These are phyloP conservation scores for Myripristis murdjan DNA, from an alignment of 2,797 vertebrate species.

Conservation along the genomic window DNA sequence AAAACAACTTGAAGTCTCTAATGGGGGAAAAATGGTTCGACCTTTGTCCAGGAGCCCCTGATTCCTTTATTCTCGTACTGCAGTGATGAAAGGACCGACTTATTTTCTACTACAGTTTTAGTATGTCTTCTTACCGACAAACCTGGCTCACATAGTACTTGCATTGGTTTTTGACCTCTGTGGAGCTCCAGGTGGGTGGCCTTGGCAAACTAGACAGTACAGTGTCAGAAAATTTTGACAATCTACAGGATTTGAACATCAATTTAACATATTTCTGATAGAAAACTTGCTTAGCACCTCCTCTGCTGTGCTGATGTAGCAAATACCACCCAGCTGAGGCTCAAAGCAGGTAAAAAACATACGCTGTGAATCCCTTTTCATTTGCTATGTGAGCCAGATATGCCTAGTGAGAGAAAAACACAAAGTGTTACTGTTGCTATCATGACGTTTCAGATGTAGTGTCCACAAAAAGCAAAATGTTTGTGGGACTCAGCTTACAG, in stretches of 20 bases:
- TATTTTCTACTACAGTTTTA: constrained; percentile 82
- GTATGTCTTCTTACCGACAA: constrained; percentile 62
- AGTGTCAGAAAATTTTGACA: background rate
- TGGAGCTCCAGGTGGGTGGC: constrained; percentile 36
- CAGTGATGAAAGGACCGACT: constrained; percentile 67
- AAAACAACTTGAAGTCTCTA: constrained; percentile 81
- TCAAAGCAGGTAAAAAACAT: constrained; percentile 5
- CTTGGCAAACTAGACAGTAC: constrained; percentile 9
- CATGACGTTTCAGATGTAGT: constrained; percentile 15
- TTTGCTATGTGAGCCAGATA: constrained; percentile 47
- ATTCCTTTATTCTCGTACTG: constrained; percentile 44
- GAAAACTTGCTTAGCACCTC: background rate
- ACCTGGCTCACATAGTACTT: constrained; percentile 64
- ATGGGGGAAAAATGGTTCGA: constrained; percentile 29
- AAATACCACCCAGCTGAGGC: constrained; percentile 19
- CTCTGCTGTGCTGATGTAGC: background rate
- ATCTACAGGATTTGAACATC: background rate
- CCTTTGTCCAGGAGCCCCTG: constrained; percentile 44
- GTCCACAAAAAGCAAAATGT: constrained; percentile 5
- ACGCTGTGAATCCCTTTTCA: constrained; percentile 8
- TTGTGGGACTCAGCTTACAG: constrained; percentile 4
- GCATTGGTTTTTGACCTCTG: constrained; percentile 40
- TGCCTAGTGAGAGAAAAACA: constrained; percentile 26
- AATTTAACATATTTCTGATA: background rate
- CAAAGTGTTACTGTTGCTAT: constrained; percentile 33